Base-by-base conservation (phyloP, 2,888 invertebrate species). In the Lycia hirtaria region DNA sequence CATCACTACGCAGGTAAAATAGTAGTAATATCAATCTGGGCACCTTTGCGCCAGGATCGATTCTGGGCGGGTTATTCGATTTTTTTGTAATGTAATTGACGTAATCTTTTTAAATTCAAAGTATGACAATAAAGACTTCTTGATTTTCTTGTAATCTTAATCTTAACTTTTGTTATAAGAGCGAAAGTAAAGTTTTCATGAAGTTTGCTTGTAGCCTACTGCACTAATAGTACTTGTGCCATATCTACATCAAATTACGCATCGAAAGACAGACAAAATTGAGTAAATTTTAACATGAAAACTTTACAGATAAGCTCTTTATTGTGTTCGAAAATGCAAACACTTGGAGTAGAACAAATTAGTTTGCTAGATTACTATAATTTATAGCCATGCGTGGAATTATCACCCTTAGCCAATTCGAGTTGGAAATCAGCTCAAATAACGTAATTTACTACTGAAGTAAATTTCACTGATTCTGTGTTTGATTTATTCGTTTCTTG, bases 281-380 rank as follows among this genome's bases (percentile, higher is more conserved):
- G 24, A 47, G 24, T 35, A n/a, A n/a, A 35, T 45, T 35, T 7
- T 24, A 35, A 47, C 35, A 15, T 35, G 20, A 35, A 35, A 47
- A 47, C 47, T 47, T 47, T 26, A 10, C 12, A 7, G 47, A 47
- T 47, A 47, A 47, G 47, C 33, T 35, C 47, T 47, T 47, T 47
- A 47, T 47, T 47, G 43, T 19, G 41, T 49, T 43, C 17, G 17
- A 50, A 50, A 41, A 24, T 50, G 41, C 50, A 20, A 41, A 41
- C 15, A 50, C 41, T 50, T 50, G 33, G 20, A 32, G 32, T n/a
- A 33, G 40, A 50, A 50, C 40, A 50, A 50, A 41, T 41, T 15
- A 47, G 40, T 50, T 50, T 22, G 32, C 30, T 41, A 50, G 41
- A 50, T 50, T 50, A 32, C 26, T 22, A 24, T 47, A 24, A 47